Conservation (phyloP, 2,888 invertebrate genomes). For the Lasioglossum marginatum region DNA sequence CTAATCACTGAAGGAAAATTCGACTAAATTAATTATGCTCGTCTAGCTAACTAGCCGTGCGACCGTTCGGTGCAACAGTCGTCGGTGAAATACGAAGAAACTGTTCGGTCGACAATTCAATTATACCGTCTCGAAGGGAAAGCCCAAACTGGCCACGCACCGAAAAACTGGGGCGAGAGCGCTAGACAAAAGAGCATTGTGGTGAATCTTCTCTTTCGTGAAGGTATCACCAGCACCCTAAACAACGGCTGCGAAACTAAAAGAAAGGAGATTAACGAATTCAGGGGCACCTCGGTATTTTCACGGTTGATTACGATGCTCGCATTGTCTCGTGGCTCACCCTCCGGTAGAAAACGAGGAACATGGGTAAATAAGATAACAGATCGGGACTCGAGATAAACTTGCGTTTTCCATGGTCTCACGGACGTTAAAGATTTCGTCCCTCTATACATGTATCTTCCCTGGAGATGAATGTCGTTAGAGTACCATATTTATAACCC, state of each 20-base stretch:
- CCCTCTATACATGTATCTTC: neutral
- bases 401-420: conserved; percentile 36
- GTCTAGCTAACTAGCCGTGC: neutral
- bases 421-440: conserved; percentile 30
- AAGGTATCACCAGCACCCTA: conserved; percentile 54
- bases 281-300: conserved; percentile 74
- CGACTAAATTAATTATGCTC: neutral
- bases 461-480: neutral
- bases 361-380: conserved; percentile 74
- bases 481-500: neutral
- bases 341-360: conserved; percentile 40
- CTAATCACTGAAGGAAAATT: neutral
- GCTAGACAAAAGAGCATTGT: conserved; percentile 69
- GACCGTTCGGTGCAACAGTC: conserved; percentile 3
- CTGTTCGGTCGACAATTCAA: conserved; percentile 52
- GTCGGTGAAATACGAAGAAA: conserved; percentile 37
- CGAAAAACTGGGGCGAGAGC: conserved; percentile 60
- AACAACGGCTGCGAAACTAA: conserved; percentile 63
- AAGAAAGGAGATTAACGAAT: conserved; percentile 78
- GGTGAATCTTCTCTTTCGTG: conserved; percentile 44
- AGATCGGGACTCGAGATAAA: conserved; percentile 60
- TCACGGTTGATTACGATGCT: conserved; percentile 76
- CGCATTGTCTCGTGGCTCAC: conserved; percentile 63
- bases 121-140: conserved; percentile 43
- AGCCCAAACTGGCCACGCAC: conserved; percentile 47